Conservation (phyloP, 2,797 vertebrate species). For the Adelosebastes latens region DNA sequence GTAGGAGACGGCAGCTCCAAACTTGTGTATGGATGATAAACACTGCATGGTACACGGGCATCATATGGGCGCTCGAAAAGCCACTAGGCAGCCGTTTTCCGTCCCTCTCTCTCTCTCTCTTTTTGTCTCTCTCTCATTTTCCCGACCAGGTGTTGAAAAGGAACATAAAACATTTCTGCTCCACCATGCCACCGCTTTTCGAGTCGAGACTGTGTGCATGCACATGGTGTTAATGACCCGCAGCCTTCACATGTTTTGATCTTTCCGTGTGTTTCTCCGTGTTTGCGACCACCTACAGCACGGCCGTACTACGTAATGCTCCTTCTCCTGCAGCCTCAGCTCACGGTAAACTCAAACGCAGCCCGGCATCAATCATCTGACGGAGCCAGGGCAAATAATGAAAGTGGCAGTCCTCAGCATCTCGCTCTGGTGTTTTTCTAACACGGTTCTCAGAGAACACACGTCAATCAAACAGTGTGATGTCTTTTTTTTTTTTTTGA, state of each 20-base stretch:
- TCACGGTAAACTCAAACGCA: constrained; percentile 24
- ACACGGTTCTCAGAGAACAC: constrained; percentile 23
- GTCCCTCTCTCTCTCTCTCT: constrained; percentile 27
- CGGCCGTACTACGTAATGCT: constrained; percentile 24
- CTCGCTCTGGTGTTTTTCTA: constrained; percentile 32
- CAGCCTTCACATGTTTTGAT: constrained; percentile 54
- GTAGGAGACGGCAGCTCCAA: constrained; percentile 36
- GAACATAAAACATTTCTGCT: constrained; percentile 73
- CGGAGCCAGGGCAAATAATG: constrained; percentile 53
- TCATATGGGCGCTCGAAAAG: constrained; percentile 52
- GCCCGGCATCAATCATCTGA: constrained; percentile 32
- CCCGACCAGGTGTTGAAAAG: constrained; percentile 73
- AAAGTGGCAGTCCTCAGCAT: constrained; percentile 31
- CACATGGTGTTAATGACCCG: constrained; percentile 64
- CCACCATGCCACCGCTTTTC: constrained; percentile 60
- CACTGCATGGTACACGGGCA: constrained; percentile 65
- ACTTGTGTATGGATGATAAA: constrained; percentile 61
- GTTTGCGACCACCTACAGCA: constrained; percentile 76
- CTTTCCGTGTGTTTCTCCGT: constrained; percentile 44
- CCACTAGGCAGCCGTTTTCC: constrained; percentile 50
- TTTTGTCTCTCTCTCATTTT: constrained; percentile 48
- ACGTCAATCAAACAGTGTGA: constrained; percentile 52
- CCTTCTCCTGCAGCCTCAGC: constrained; percentile 24
- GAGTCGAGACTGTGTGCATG: constrained; percentile 45
- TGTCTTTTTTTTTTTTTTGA: constrained; percentile 22